Conservation (phyloP, 2,113 vertebrate species). For the Casuarius casuarius region DNA sequence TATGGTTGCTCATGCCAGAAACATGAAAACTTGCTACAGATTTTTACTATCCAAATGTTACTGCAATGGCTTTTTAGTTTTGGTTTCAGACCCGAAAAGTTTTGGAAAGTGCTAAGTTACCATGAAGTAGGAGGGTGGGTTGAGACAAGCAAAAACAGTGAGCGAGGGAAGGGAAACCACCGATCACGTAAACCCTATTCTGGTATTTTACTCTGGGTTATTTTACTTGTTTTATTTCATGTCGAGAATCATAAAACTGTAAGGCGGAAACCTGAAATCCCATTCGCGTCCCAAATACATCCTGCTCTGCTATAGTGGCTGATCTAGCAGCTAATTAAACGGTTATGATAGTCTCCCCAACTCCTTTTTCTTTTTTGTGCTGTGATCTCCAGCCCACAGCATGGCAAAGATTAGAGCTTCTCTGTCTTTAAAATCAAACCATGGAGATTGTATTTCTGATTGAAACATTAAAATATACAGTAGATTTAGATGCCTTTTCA, state of each 20-base stretch:
- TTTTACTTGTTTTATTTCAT: conserved; percentile 53
- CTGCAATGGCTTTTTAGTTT: background rate
- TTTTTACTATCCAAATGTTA: background rate
- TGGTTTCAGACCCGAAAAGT: background rate
- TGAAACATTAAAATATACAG: conserved; percentile 41
- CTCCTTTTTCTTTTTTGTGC: background rate
- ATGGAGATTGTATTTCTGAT: background rate
- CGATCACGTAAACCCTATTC: background rate
- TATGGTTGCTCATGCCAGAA: background rate
- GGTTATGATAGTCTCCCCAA: conserved; percentile 30
- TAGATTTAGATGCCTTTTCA: background rate
- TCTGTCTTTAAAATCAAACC: background rate
- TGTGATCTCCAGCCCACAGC: background rate
- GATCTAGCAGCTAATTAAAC: conserved; percentile 66
- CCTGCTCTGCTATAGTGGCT: conserved; percentile 33
- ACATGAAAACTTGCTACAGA: background rate
- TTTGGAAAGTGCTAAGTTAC: background rate
- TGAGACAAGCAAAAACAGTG: background rate
- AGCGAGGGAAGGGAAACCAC: background rate
- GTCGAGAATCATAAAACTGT: conserved; percentile 54
- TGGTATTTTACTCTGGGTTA: conserved; percentile 42
- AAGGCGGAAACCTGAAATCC: conserved; percentile 45
- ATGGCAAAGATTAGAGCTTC: conserved; percentile 9
- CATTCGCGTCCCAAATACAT: conserved; percentile 59
- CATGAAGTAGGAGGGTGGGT: background rate